Evolutionary conservation across 2,888 invertebrate genomes (phyloP).

Genomic region (Ophion ventricosus): DNA sequence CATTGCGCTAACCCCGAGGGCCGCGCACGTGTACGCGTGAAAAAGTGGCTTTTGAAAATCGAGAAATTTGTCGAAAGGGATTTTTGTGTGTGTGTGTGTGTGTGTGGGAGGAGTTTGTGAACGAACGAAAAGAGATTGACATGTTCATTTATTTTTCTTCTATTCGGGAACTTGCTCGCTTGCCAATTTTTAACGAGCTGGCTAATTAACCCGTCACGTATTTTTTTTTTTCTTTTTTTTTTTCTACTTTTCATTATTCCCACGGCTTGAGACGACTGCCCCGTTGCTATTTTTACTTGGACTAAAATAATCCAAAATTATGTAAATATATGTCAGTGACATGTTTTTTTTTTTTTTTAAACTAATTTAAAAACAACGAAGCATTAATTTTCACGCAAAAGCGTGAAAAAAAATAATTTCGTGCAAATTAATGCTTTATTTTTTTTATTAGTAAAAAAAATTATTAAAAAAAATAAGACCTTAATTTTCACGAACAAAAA

Average conservation of each 20-base stretch:
- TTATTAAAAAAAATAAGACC: no score
- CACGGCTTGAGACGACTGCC: not conserved
- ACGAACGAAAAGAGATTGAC: not conserved
- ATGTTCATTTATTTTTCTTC: conserved; percentile 42
- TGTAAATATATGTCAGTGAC: no score
- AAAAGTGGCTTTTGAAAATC: conserved; percentile 27
- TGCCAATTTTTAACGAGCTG: conserved; percentile 59
- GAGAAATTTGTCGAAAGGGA: not conserved
- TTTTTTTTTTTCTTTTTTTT: no score
- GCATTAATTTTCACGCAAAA: no score
- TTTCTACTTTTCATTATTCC: conserved; percentile 50
- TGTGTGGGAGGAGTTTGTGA: no score
- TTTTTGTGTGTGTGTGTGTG: no score
- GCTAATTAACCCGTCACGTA: conserved; percentile 54
- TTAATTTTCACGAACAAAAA: no score
- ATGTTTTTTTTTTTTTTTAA: no score
- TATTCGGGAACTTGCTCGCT: conserved; percentile 8
- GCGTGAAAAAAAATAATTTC: no score
- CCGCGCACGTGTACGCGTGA: not conserved
- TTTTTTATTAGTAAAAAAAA: no score
- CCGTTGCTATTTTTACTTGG: conserved; percentile 9
- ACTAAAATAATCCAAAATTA: not conserved
- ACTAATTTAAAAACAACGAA: no score
- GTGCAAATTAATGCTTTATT: no score
- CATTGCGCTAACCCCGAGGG: conserved; percentile 19